Percentiles rank a stretch among this genome's conserved stretches.
Evolutionary conservation across 2,888 invertebrate genomes (phyloP).

Genomic region (Pristionchus maxplancki): DNA sequence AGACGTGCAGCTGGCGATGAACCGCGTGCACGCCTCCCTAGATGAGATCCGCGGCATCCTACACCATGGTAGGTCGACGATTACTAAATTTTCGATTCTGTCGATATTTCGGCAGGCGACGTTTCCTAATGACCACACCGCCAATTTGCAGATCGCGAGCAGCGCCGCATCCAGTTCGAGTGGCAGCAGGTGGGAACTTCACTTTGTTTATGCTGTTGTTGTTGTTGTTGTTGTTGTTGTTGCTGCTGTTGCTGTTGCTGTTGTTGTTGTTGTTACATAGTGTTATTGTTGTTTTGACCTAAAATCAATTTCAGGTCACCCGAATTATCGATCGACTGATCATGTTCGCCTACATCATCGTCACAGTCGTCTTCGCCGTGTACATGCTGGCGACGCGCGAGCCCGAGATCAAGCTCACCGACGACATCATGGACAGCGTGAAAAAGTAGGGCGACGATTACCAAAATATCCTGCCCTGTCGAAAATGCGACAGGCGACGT

Average conservation of each 20-base stretch:
- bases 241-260: too few relatives aligned
- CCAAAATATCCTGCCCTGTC: neutral
- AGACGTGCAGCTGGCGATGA: constrained; percentile 33
- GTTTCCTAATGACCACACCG: constrained; percentile 14
- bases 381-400: constrained; percentile 69
- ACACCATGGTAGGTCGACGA: constrained; percentile 37
- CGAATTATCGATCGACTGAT: constrained; percentile 72
- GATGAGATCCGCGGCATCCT: constrained; percentile 34
- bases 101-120: constrained; percentile 3
- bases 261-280: too few relatives aligned
- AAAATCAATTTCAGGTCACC: constrained; percentile 58
- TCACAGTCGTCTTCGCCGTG: constrained; percentile 70
- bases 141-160: constrained; percentile 65
- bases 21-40: constrained; percentile 2
- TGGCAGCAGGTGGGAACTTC: constrained; percentile 66
- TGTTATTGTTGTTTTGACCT: too few relatives aligned
- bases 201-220: neutral
- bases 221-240: too few relatives aligned
- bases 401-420: constrained; percentile 67
- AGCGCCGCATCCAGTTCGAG: constrained; percentile 71
- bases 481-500: constrained; percentile 17
- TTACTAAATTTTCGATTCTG: constrained; percentile 1
- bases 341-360: constrained; percentile 71
- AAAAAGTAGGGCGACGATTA: constrained; percentile 52
- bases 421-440: constrained; percentile 68